Percentiles rank a stretch among this genome's conserved stretches.
Conservation (phyloP, 2,113 vertebrate genomes). For the Rhinoptilus africanus region DNA sequence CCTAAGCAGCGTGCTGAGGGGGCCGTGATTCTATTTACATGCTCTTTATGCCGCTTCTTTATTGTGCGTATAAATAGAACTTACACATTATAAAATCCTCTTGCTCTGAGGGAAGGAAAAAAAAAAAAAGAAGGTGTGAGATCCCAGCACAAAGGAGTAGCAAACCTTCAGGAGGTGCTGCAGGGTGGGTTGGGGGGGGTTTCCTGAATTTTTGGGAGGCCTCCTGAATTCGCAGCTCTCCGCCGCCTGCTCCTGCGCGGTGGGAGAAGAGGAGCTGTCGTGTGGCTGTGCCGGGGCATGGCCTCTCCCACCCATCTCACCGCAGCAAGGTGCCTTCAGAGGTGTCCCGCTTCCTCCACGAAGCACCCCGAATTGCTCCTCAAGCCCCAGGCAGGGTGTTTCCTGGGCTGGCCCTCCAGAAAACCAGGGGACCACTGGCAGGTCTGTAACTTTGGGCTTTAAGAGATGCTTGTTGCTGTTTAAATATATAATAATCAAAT, state of each 20-base stretch:
- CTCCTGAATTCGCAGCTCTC: not conserved
- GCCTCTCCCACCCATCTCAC: not conserved
- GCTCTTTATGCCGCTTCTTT: not conserved
- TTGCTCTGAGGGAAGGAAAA: not conserved
- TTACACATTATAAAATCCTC: not conserved
- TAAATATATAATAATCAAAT: constrained; percentile 36
- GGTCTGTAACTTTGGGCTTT: not conserved
- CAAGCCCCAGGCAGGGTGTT: not conserved
- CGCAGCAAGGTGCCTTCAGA: not conserved
- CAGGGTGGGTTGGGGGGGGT: not conserved
- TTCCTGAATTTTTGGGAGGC: not conserved
- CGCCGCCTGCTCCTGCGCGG: fast-evolving
- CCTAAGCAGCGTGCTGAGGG: not conserved
- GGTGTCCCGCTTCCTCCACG: not conserved
- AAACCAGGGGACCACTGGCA: not conserved
- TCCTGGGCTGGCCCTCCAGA: not conserved
- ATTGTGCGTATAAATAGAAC: not conserved
- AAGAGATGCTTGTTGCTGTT: not conserved
- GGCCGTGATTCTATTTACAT: not conserved
- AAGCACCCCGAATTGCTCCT: not conserved
- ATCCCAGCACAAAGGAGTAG: not conserved
- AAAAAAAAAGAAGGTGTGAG: not conserved
- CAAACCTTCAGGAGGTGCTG: not conserved
- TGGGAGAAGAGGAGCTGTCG: not conserved
- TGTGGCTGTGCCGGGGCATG: fast-evolving